Evolutionary conservation across 2,113 vertebrate species (phyloP).

Genomic region (Axis porcinus): DNA sequence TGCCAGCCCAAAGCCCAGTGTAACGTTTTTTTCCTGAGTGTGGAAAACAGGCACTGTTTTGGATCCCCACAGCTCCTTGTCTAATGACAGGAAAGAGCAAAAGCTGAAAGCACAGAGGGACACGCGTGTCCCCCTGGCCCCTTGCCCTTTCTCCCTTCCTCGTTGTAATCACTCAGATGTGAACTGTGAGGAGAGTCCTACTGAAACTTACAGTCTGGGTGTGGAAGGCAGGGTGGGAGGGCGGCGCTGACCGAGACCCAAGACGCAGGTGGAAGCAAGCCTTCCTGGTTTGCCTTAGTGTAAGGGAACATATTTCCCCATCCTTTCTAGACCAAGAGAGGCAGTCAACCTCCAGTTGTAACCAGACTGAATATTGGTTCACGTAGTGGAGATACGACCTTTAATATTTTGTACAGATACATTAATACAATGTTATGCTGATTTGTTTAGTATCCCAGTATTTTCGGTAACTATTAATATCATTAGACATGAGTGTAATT

Average conservation of each 20-base stretch:
- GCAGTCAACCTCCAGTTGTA: neutral
- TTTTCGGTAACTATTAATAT: slow-evolving; percentile 43
- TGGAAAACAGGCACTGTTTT: neutral
- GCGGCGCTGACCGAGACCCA: rapidly evolving
- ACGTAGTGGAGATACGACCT: neutral
- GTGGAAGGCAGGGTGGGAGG: neutral
- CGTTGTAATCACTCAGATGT: neutral
- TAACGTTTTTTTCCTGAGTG: neutral
- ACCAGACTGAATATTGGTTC: neutral
- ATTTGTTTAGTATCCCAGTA: neutral
- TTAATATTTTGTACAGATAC: neutral
- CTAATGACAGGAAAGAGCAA: neutral
- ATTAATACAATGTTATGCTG: neutral
- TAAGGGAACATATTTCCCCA: neutral
- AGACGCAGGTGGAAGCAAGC: neutral
- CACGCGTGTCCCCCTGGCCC: neutral
- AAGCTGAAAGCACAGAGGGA: neutral
- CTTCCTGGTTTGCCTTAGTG: neutral
- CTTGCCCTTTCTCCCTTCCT: neutral
- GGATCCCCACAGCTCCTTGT: neutral
- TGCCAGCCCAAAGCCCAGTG: neutral
- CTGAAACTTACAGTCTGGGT: neutral
- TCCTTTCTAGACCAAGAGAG: neutral
- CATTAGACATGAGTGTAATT: neutral
- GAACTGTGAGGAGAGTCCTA: neutral